Evolutionary conservation across 2,888 invertebrate species (phyloP).

Genomic region (Ophraella communa): DNA sequence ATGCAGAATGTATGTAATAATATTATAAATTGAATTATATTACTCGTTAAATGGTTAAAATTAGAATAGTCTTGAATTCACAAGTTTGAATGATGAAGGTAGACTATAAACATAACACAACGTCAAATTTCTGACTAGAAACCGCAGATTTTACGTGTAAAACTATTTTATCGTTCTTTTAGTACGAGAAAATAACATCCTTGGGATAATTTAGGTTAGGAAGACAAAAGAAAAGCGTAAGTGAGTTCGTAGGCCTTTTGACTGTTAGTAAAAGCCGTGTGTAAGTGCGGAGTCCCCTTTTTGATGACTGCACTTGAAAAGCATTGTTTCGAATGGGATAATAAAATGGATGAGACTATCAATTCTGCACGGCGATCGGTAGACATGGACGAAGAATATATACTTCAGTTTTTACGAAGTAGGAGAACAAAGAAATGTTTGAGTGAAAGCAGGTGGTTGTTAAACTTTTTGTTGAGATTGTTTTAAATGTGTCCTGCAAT

Average conservation of each 20-base stretch:
- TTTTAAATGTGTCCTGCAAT: background rate
- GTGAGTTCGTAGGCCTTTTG: slow-evolving; percentile 31
- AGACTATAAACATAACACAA: no score
- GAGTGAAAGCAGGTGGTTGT: background rate
- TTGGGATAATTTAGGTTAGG: slow-evolving; percentile 28
- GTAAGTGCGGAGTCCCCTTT: slow-evolving; percentile 34
- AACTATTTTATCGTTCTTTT: background rate
- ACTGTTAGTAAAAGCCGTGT: slow-evolving; percentile 30
- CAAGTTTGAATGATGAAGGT: no score
- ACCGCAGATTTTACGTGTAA: no score
- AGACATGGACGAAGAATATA: slow-evolving; percentile 18
- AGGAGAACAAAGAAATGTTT: background rate
- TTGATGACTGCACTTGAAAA: slow-evolving; percentile 41
- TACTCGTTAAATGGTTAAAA: no score
- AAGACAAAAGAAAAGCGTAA: slow-evolving; percentile 10
- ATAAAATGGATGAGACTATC: slow-evolving; percentile 46
- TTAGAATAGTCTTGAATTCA: no score
- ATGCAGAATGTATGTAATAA: no score
- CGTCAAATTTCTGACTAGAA: no score
- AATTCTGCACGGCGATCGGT: slow-evolving; percentile 33
- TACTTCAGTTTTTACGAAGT: slow-evolving; percentile 4
- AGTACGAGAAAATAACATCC: background rate
- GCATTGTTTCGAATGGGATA: slow-evolving; percentile 49
- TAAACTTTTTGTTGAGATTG: background rate
- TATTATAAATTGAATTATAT: no score